Evolutionary conservation across 2,113 vertebrate genomes (phyloP), one percentile per base, ranked within the genome.

Genomic region (Neopipo cinnamomea): DNA sequence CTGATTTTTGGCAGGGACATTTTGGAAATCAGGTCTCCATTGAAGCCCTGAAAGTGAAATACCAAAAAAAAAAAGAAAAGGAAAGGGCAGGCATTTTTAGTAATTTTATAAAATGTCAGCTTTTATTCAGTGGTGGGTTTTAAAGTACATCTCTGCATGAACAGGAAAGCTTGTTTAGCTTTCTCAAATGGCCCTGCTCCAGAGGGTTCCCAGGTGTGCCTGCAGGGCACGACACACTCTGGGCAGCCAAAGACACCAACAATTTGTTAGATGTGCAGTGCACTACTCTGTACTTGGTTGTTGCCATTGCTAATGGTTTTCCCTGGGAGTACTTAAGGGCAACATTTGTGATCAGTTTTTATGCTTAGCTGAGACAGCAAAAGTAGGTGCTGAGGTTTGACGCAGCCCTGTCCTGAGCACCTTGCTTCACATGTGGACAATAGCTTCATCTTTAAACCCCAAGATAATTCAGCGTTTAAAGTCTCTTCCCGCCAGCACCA

Each of bases 211-310:
- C 6, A 8, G 30, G 33, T 23, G 42, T 0, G 1, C 53, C 61
- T 10, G 1, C 19, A 11, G 42, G 44, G 13, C 33, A n/a, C 0
- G 0, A 17, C 25, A 18, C 4, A 9, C 1, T 1, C 24, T 2
- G 8, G 55, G 41, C 44, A 80, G 46, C 9, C 80, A 41, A 61
- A 72, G 61, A 31, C 22, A 72, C 9, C 31, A 71, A 52, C 23
- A 42, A 17, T 68, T 41, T 66, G 7, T 68, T 31, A 42, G 7
- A 49, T 72, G 41, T 5, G 9, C 47, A 76, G 15, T 5, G 30
- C 25, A 22, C 23, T 6, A 7, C 87, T 76, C 65, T 79, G 13
- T 30, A 30, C 27, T 35, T 47, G 50, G 14, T 23, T 49, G n/a
- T 13, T 56, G 46, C 22, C 9, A 2, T 11, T 25, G 30, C 30